Evolutionary conservation across 2,888 invertebrate species (phyloP).

Genomic region (Aphidius colemani): DNA sequence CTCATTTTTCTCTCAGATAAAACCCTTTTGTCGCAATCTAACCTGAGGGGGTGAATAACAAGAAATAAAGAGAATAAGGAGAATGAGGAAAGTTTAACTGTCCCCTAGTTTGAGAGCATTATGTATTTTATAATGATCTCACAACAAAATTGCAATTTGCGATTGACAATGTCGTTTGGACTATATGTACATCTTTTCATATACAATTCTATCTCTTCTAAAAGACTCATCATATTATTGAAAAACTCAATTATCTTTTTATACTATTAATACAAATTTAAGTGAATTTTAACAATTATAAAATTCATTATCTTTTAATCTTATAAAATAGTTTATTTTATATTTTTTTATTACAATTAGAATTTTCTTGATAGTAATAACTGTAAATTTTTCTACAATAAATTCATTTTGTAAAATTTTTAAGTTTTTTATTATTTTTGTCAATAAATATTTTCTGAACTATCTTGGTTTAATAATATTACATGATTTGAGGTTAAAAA

Average conservation of each 20-base stretch:
- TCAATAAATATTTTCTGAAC: conserved; percentile 4
- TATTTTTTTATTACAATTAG: too few species aligned
- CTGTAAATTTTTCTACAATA: background rate
- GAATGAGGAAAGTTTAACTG: too few species aligned
- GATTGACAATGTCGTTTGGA: conserved; percentile 47
- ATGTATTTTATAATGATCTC: conserved; percentile 60
- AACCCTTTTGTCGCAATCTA: conserved; percentile 4
- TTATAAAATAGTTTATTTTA: too few species aligned
- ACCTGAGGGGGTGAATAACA: conserved; percentile 14
- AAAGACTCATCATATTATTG: too few species aligned
- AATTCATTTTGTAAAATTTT: background rate
- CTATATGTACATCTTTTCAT: conserved; percentile 10
- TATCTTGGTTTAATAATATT: background rate
- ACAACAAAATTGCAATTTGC: conserved; percentile 58
- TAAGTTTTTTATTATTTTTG: background rate
- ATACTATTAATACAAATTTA: background rate
- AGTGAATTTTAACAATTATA: conserved; percentile 3
- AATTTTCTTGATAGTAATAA: too few species aligned
- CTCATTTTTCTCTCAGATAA: background rate
- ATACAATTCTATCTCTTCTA: conserved; percentile 4
- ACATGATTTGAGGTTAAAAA: too few species aligned
- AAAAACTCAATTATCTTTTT: too few species aligned
- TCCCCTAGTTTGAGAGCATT: conserved; percentile 42
- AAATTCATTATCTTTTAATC: background rate
- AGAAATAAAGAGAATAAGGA: conserved; percentile 2